phyloP scores from a whole-genome alignment of 2,113 vertebrate species.

The Ahaetulla prasina region DNA sequence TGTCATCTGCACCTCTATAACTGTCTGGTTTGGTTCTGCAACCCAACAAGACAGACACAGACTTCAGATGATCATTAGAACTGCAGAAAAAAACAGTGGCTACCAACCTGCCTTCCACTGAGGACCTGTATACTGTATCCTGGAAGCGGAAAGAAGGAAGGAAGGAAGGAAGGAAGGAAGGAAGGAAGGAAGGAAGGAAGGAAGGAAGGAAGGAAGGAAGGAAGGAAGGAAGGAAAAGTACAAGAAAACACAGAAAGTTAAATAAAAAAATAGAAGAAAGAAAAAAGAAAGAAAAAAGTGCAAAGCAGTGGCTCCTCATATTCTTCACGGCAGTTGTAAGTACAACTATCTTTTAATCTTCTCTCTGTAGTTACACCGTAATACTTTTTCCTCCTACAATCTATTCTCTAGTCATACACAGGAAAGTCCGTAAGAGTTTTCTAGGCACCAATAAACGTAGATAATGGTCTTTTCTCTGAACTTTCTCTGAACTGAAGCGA shows the following conservation, averaged over 20 bases:
- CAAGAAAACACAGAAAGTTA: not conserved
- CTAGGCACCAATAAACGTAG: not conserved
- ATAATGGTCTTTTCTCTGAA: not conserved
- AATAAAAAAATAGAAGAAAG: not conserved
- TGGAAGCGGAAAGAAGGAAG: too few species aligned
- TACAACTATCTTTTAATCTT: not conserved
- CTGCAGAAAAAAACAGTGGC: too few species aligned
- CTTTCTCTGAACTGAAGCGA: too few species aligned
- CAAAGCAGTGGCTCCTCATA: not conserved
- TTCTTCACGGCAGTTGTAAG: not conserved
- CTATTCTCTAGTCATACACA: not conserved
- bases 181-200: too few species aligned
- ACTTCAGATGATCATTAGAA: too few species aligned
- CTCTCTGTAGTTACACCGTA: not conserved
- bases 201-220: too few species aligned
- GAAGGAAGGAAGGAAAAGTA: not conserved
- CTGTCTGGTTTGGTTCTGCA: too few species aligned
- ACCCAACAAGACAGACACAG: too few species aligned
- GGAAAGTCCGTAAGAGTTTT: not conserved
- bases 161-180: too few species aligned
- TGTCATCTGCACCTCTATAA: too few species aligned
- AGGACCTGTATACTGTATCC: too few species aligned
- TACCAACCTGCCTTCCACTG: too few species aligned
- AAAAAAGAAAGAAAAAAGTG: not conserved
- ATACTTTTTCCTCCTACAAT: not conserved